These are phyloP conservation scores for Wiebesia pumilae DNA, from an alignment of 1,140 invertebrate genomes.

Conservation along the genomic window DNA sequence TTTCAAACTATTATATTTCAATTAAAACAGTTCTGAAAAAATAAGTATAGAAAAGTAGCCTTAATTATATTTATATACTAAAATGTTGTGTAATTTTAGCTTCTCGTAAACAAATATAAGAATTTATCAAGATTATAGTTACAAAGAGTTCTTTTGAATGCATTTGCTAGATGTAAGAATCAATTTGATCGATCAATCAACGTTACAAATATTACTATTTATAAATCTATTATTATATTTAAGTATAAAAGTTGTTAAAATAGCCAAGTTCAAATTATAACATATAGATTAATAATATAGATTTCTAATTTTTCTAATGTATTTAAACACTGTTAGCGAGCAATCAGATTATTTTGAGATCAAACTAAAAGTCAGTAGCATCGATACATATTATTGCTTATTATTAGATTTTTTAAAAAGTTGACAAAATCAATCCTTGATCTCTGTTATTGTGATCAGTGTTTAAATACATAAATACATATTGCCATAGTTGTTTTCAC, in stretches of 20 bases:
- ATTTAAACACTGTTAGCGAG: constrained; percentile 3
- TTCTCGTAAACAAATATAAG: neutral
- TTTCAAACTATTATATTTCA: constrained; percentile 23
- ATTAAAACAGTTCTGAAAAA: constrained; percentile 23
- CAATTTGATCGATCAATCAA: constrained; percentile 35
- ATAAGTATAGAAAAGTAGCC: neutral
- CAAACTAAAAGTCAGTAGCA: constrained; percentile 31
- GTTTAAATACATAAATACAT: constrained; percentile 36
- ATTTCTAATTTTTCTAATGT: neutral
- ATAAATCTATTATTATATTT: constrained; percentile 27
- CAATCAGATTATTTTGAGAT: constrained; percentile 2
- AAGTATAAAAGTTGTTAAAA: constrained; percentile 10
- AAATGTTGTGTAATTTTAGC: constrained; percentile 20
- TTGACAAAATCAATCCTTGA: constrained; percentile 29
- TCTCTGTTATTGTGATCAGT: constrained; percentile 31
- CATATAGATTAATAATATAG: constrained; percentile 4
- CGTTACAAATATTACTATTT: constrained; percentile 28
- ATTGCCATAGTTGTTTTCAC: constrained; percentile 46
- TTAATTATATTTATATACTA: constrained; percentile 34
- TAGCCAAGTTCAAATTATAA: neutral
- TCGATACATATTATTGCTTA: neutral
- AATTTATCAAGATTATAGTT: constrained; percentile 16
- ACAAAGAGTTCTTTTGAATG: constrained; percentile 20
- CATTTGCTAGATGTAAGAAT: constrained; percentile 29
- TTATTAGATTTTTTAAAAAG: constrained; percentile 28